A percentile compares a stretch with the other conserved stretches of the same genome.
Conservation (phyloP, 2,113 vertebrate genomes). For the Misgurnus mizolepis region DNA sequence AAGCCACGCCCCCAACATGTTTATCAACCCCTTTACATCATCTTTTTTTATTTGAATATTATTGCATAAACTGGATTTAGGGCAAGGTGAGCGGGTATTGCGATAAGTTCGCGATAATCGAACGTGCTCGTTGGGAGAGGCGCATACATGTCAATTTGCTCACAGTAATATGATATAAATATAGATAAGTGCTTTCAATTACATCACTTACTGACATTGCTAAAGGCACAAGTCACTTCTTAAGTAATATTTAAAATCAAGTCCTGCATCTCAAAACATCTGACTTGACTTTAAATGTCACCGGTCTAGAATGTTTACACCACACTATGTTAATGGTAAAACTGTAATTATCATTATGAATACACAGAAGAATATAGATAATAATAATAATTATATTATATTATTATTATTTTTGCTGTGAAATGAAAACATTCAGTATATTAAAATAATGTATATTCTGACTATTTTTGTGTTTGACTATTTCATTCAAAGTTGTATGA, state of each 20-base stretch:
- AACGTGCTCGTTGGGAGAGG: too few species aligned
- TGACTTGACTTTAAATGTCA: background rate
- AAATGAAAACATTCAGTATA: too few species aligned
- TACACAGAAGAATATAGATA: background rate
- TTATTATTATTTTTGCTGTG: background rate
- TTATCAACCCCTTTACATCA: background rate
- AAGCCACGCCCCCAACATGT: constrained; percentile 18
- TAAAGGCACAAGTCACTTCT: background rate
- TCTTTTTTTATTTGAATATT: background rate
- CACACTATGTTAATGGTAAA: background rate
- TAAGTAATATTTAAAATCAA: background rate
- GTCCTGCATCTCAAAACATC: background rate
- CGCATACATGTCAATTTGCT: background rate
- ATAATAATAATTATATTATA: too few species aligned
- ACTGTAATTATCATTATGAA: background rate
- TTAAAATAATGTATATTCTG: too few species aligned
- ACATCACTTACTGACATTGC: background rate
- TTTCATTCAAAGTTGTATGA: too few species aligned
- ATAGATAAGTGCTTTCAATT: background rate
- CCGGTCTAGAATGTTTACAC: background rate
- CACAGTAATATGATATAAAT: background rate
- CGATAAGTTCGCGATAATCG: too few species aligned
- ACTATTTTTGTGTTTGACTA: too few species aligned
- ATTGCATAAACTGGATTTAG: background rate
- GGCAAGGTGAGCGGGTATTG: background rate